Conservation (phyloP, 1,140 invertebrate species). For the Stegodyphus mimosarum region DNA sequence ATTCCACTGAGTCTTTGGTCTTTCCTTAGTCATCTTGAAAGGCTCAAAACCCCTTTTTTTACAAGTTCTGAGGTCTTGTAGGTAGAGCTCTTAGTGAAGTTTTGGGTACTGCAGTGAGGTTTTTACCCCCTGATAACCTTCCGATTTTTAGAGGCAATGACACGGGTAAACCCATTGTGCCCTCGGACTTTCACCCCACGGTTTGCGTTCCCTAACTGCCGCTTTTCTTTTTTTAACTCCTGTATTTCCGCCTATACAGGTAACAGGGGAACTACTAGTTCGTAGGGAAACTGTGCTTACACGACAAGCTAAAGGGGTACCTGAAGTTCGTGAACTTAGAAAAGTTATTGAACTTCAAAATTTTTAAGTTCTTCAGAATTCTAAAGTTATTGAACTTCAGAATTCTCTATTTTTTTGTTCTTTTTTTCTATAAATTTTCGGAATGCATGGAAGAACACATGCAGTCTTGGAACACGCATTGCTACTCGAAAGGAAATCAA, state of each 20-base stretch:
- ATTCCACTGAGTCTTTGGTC: no score
- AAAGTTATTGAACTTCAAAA: slow-evolving; percentile 33
- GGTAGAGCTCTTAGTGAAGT: no score
- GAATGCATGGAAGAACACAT: no score
- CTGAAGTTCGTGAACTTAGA: slow-evolving; percentile 18
- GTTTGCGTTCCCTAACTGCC: slow-evolving; percentile 39
- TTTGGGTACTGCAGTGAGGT: background rate
- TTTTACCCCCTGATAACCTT: slow-evolving; percentile 39
- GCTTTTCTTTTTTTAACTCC: slow-evolving; percentile 19
- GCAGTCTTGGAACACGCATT: no score
- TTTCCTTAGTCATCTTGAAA: no score
- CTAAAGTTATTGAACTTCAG: background rate
- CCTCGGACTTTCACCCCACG: slow-evolving; percentile 38
- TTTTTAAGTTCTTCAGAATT: no score
- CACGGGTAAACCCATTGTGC: slow-evolving; percentile 14
- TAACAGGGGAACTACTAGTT: slow-evolving; percentile 29
- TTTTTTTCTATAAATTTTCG: background rate
- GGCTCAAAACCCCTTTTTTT: no score
- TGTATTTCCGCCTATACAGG: slow-evolving; percentile 57
- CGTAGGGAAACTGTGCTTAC: slow-evolving; percentile 8
- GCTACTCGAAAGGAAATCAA: no score
- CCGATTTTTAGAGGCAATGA: slow-evolving; percentile 25
- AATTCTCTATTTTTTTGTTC: slow-evolving; percentile 1
- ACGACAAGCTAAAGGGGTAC: slow-evolving; percentile 45
- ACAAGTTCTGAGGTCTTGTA: no score